Conservation (phyloP, 2,113 vertebrate species). For the Narcine bancroftii region DNA sequence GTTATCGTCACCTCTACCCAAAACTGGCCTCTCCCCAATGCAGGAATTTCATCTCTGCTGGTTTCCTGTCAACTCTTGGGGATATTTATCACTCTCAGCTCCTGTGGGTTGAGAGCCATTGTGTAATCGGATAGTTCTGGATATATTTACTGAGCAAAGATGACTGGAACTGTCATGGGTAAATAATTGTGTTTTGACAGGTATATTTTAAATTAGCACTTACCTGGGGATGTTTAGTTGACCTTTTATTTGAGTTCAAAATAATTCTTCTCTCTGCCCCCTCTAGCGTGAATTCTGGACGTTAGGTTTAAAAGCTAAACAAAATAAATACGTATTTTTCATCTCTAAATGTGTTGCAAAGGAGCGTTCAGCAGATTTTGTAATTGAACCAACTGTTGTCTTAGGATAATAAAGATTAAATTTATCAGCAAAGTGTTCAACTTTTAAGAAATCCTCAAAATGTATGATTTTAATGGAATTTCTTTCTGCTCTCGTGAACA, state of each 20-base stretch:
- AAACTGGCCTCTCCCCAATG: background rate
- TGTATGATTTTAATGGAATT: background rate
- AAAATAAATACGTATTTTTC: background rate
- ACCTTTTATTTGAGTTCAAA: conserved; percentile 15
- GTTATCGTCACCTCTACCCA: background rate
- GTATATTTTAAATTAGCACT: conserved; percentile 26
- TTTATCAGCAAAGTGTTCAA: background rate
- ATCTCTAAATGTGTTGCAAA: background rate
- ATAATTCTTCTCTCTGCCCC: background rate
- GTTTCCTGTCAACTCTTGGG: background rate
- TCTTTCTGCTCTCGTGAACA: background rate
- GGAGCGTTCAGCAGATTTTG: background rate
- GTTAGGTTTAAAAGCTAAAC: background rate
- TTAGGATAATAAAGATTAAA: background rate
- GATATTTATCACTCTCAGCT: conserved; percentile 23
- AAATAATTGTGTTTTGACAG: conserved; percentile 29
- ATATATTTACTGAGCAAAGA: conserved; percentile 15
- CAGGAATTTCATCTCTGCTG: background rate
- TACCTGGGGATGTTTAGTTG: conserved; percentile 32
- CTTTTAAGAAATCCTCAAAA: background rate
- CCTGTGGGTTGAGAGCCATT: conserved; percentile 2
- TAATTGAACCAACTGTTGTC: background rate
- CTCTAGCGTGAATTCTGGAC: background rate
- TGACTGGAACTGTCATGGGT: conserved; percentile 26
- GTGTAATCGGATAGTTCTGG: conserved; percentile 10